Evolutionary conservation across 1,140 invertebrate species (phyloP), one percentile per base, ranked within the genome.

Genomic region (Drosophila nannoptera): DNA sequence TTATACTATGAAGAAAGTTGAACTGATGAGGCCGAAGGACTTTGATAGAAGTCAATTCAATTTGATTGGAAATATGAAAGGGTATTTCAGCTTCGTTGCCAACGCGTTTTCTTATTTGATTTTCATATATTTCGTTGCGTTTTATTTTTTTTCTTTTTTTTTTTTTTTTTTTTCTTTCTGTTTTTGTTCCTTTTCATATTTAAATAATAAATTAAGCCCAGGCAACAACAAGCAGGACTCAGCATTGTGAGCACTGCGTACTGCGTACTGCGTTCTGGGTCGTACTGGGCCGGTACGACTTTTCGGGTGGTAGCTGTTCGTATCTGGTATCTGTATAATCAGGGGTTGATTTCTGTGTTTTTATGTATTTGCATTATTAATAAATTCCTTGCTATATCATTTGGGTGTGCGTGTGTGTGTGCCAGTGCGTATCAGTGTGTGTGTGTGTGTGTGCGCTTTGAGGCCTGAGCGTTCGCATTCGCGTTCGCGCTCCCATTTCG

Each of bases 281-380:
- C 40, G 40, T 22, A 22, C n/a, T 43, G n/a, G 40, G 22, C 22
- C 22, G 22, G 22, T 22, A 9, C 4, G 40, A 5, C 40, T 11
- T 11, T 42, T 42, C 22, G 40, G 40, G 68, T 71, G 71, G 74
- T 66, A 75, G 40, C 40, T 43, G 40, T 14, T 22, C 22, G 22
- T 78, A 73, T 50, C 38, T 56, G 61, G 56, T 86, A 86, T 84
- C 80, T 86, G 81, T 86, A 86, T 84, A 86, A 86, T 84, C 81
- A 86, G 80, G 80, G 80, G 80, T 84, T 86, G 80, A 86, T 86
- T 86, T 77, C 77, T 86, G 76, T 75, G 81, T 86, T 83, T 86
- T 84, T 86, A 77, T 86, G 80, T 84, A 86, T 84, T 84, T 84
- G 80, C 80, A 84, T 84, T 84, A 84, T 84, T 84, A 84, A 84